phyloP scores from a whole-genome alignment of 1,140 invertebrate genomes.

The Nylanderia fulva region DNA sequence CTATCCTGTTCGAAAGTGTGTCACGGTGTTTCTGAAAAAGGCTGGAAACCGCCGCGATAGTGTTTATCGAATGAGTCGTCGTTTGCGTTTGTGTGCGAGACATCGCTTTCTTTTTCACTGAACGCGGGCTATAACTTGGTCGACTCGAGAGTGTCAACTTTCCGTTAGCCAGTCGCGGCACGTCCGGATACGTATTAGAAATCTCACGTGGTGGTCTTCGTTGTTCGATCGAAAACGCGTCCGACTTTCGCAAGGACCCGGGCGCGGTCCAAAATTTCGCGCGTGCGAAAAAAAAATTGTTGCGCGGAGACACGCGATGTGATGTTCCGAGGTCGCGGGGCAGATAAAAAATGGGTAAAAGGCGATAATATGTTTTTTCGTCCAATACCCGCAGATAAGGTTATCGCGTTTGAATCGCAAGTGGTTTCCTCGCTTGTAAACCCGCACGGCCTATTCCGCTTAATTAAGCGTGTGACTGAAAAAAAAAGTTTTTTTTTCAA shows the following conservation, averaged over 20 bases:
- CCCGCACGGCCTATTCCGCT: not conserved
- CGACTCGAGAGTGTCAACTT: conserved; percentile 31
- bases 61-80: conserved; percentile 3
- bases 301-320: not conserved
- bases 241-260: conserved; percentile 58
- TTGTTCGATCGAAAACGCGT: conserved; percentile 63
- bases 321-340: not conserved
- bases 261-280: not conserved
- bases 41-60: too few species aligned
- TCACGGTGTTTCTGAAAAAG: too few species aligned
- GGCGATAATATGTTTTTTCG: conserved; percentile 9
- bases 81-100: too few species aligned
- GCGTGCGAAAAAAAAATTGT: not conserved
- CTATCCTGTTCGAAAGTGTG: too few species aligned
- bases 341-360: not conserved
- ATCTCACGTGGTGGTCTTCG: conserved; percentile 64
- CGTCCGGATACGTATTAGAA: conserved; percentile 67
- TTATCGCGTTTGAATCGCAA: conserved; percentile 37
- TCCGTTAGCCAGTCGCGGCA: conserved; percentile 36
- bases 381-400: conserved; percentile 20
- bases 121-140: not conserved
- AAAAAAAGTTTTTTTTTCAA: not conserved
- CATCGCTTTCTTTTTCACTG: conserved; percentile 19
- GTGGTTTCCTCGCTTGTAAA: not conserved
- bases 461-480: not conserved